Percentiles rank a stretch among this genome's conserved stretches.
Conservation (phyloP, 37 sponge, comb jelly and placozoan species). For the Corticium candelabrum region DNA sequence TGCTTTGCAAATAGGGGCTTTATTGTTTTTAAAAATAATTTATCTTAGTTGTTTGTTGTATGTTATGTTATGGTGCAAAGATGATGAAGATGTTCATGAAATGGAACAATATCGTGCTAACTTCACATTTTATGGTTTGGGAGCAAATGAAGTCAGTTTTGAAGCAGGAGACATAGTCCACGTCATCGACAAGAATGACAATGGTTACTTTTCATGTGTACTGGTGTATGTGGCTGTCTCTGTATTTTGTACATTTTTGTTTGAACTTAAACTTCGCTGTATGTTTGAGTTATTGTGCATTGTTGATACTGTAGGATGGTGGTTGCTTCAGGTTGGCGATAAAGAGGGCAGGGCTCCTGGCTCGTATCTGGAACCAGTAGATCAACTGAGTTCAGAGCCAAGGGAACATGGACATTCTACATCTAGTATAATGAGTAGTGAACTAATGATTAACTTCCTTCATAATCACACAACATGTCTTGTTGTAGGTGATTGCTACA, state of each 20-base stretch:
- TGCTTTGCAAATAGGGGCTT: too few species aligned
- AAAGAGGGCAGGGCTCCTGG: not conserved
- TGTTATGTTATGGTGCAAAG: too few species aligned
- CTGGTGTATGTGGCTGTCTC: too few species aligned
- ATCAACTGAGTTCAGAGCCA: not conserved
- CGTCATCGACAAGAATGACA: not conserved
- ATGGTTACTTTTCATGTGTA: too few species aligned
- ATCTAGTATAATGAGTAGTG: not conserved
- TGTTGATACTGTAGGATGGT: slow-evolving; percentile 1
- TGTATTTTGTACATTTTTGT: too few species aligned
- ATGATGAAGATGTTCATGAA: not conserved
- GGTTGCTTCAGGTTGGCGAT: not conserved
- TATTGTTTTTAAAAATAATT: too few species aligned
- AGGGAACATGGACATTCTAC: not conserved
- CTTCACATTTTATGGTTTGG: not conserved
- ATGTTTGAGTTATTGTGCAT: not conserved
- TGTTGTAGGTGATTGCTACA: slow-evolving; percentile 35
- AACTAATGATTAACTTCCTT: not conserved
- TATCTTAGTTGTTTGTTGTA: too few species aligned
- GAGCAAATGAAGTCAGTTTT: not conserved
- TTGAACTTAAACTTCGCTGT: not conserved
- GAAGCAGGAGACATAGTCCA: not conserved
- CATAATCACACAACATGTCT: not conserved
- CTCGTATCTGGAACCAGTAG: not conserved
- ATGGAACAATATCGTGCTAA: not conserved